Percentiles rank a stretch among this genome's conserved stretches.
phyloP scores from a whole-genome alignment of 2,797 vertebrate species.

The Hoplostethus mediterraneus region DNA sequence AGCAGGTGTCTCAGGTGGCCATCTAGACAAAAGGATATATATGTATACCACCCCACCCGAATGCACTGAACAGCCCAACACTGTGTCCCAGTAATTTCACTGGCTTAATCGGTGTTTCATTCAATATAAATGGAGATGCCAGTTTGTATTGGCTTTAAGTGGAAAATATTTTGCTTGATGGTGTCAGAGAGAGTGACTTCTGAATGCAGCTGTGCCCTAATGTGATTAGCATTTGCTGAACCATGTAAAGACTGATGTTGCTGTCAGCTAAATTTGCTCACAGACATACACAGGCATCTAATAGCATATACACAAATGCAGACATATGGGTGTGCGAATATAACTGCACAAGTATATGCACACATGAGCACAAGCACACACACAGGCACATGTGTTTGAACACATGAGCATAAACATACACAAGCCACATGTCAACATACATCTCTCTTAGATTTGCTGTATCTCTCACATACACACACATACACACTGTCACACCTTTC shows the following conservation, averaged over 20 bases:
- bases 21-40: background rate
- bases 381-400: background rate
- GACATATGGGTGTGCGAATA: conserved; percentile 3
- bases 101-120: background rate
- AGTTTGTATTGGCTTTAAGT: conserved; percentile 45
- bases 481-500: background rate
- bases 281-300: conserved; percentile 19
- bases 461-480: background rate
- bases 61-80: background rate
- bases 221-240: conserved; percentile 66
- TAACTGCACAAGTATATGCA: conserved; percentile 9
- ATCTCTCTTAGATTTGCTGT: too few relatives aligned
- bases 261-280: conserved; percentile 68
- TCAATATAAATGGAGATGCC: conserved; percentile 47
- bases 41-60: background rate
- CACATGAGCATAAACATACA: background rate
- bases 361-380: conserved; percentile 32
- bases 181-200: conserved; percentile 49
- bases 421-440: background rate
- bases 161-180: conserved; percentile 51
- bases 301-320: background rate
- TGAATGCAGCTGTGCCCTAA: conserved; percentile 61
- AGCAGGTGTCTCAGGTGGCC: too few relatives aligned
- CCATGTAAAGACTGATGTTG: conserved; percentile 49
- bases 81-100: background rate